Evolutionary conservation across 2,797 vertebrate species (phyloP).

Genomic region (Darevskia nairensis): DNA sequence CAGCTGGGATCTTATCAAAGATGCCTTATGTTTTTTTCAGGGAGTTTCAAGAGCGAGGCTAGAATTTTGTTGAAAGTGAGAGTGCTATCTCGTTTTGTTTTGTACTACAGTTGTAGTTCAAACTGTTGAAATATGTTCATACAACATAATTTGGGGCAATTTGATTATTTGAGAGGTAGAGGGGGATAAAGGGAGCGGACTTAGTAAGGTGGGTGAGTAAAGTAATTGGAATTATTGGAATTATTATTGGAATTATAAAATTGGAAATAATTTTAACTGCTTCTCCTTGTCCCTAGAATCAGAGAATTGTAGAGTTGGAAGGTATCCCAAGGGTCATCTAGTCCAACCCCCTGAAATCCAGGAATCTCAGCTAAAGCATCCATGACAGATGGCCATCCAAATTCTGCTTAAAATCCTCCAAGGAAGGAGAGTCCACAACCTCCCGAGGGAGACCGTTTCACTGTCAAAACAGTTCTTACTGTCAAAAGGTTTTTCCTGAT

Average conservation of each 20-base stretch:
- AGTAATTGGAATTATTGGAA: neutral
- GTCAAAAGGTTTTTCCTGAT: no score
- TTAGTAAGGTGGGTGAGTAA: neutral
- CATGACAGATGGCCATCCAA: no score
- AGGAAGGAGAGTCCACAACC: no score
- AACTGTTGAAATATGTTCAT: neutral
- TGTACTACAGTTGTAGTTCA: neutral
- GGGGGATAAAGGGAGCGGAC: neutral
- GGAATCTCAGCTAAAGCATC: no score
- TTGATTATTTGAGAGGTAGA: conserved; percentile 14
- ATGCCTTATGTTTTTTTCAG: conserved; percentile 45
- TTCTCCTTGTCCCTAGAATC: neutral
- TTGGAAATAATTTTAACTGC: neutral
- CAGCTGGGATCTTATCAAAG: neutral
- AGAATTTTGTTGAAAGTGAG: neutral
- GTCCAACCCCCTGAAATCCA: no score
- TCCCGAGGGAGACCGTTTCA: no score
- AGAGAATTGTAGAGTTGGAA: no score
- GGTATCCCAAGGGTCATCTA: no score
- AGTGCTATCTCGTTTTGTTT: neutral
- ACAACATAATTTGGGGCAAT: neutral
- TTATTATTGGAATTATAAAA: no score
- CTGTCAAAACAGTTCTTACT: no score
- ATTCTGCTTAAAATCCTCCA: no score
- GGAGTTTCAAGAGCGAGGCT: neutral